These are phyloP conservation scores for Bufo bufo DNA, from an alignment of 2,113 vertebrate genomes.

Conservation along the genomic window DNA sequence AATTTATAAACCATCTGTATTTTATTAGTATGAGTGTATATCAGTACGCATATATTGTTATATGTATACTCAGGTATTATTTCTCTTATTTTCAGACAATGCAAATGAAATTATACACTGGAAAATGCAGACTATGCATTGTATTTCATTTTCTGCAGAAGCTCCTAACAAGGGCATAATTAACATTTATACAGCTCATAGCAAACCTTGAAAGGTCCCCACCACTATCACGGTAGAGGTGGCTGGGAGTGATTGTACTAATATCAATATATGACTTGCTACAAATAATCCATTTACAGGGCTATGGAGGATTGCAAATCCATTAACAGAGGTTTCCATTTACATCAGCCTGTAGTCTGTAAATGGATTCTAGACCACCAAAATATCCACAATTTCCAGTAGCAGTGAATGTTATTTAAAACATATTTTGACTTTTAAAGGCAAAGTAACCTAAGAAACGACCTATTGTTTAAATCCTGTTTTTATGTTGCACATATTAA, in stretches of 20 bases:
- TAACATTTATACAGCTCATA: background rate
- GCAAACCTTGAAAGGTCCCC: background rate
- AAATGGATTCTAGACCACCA: no score
- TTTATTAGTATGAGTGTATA: background rate
- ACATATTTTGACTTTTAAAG: no score
- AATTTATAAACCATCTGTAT: conserved; percentile 13
- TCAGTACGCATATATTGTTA: background rate
- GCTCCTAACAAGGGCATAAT: background rate
- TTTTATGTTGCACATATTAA: no score
- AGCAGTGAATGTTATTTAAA: no score
- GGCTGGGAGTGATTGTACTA: background rate
- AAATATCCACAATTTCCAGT: no score
- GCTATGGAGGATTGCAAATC: background rate
- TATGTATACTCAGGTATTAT: background rate
- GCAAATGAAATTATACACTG: background rate
- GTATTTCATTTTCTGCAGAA: background rate
- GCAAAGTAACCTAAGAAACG: no score
- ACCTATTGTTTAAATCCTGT: no score
- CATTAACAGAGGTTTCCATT: no score
- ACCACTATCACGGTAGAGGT: background rate
- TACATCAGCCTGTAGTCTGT: no score
- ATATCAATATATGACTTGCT: background rate
- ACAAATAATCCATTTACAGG: background rate
- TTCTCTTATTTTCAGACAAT: background rate
- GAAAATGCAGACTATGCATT: background rate